Evolutionary conservation across 1,140 invertebrate species (phyloP).

Genomic region (Drosophila sp.): DNA sequence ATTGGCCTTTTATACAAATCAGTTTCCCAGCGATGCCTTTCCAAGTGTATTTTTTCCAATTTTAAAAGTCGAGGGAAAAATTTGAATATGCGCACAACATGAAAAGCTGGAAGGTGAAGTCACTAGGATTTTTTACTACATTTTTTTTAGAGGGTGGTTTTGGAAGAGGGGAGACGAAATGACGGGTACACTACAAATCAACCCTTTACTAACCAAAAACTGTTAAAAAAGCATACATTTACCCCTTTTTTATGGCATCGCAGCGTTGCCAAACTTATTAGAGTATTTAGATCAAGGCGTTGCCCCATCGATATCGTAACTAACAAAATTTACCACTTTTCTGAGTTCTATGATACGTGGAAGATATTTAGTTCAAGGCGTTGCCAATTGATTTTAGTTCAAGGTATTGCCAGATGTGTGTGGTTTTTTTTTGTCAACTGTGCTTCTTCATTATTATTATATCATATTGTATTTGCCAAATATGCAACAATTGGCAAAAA

Average conservation of each 20-base stretch:
- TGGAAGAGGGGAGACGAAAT: neutral
- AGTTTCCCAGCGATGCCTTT: conserved; percentile 11
- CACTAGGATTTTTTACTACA: conserved; percentile 8
- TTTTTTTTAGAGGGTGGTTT: conserved; percentile 19
- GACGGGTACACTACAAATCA: conserved; percentile 33
- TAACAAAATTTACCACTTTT: conserved; percentile 21
- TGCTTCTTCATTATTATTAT: conserved; percentile 47
- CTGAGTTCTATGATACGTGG: neutral
- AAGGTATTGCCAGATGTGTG: conserved; percentile 35
- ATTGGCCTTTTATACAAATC: conserved; percentile 54
- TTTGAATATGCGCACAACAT: conserved; percentile 74
- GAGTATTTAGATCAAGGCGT: neutral
- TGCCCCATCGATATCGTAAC: neutral
- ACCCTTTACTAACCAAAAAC: conserved; percentile 57
- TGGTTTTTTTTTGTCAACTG: conserved; percentile 27
- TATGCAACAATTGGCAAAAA: conserved; percentile 63
- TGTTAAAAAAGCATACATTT: conserved; percentile 5
- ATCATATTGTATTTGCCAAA: conserved; percentile 64
- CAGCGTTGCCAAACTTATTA: neutral
- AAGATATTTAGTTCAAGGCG: conserved; percentile 37
- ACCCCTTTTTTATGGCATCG: conserved; percentile 20
- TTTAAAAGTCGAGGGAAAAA: conserved; percentile 45
- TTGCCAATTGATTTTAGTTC: conserved; percentile 26
- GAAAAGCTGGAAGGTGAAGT: conserved; percentile 32
- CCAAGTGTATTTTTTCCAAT: conserved; percentile 47